A percentile compares a stretch with the other conserved stretches of the same genome.
These are phyloP conservation scores for Copsychus sechellarum DNA, from an alignment of 2,113 vertebrate genomes.

Conservation along the genomic window DNA sequence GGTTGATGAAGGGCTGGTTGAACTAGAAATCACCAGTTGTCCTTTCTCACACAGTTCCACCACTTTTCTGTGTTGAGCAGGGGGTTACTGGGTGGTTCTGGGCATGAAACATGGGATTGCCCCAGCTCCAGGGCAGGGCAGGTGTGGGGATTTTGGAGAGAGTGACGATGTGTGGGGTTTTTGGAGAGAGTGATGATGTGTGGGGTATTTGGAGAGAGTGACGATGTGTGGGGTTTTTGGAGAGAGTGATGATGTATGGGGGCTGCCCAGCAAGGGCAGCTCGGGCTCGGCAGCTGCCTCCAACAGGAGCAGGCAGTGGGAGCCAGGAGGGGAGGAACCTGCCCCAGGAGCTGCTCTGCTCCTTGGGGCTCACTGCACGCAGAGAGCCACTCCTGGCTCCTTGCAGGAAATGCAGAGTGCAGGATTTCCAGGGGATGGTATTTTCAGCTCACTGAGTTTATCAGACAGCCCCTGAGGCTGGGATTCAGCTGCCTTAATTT, in stretches of 20 bases:
- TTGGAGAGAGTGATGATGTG: neutral
- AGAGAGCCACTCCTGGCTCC: neutral
- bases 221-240: neutral
- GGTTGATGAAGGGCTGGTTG: neutral
- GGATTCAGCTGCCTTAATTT: neutral
- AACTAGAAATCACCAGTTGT: neutral
- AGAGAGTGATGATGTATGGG: neutral
- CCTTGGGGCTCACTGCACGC: neutral
- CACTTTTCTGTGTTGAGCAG: neutral
- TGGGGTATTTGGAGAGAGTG: neutral
- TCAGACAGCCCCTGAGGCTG: neutral
- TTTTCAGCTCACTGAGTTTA: neutral
- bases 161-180: neutral
- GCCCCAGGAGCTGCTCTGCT: neutral
- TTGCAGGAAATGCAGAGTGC: neutral
- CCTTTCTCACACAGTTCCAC: neutral
- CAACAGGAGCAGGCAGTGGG: neutral
- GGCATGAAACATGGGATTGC: fast-evolving
- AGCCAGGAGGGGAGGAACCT: neutral
- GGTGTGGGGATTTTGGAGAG: neutral
- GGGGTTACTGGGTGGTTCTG: neutral
- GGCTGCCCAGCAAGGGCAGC: neutral
- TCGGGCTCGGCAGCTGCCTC: neutral
- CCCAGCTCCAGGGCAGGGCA: neutral
- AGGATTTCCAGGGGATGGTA: neutral